Base-by-base conservation (phyloP, 92 coral and sea anemone species). In the Bergia puertoricense region DNA sequence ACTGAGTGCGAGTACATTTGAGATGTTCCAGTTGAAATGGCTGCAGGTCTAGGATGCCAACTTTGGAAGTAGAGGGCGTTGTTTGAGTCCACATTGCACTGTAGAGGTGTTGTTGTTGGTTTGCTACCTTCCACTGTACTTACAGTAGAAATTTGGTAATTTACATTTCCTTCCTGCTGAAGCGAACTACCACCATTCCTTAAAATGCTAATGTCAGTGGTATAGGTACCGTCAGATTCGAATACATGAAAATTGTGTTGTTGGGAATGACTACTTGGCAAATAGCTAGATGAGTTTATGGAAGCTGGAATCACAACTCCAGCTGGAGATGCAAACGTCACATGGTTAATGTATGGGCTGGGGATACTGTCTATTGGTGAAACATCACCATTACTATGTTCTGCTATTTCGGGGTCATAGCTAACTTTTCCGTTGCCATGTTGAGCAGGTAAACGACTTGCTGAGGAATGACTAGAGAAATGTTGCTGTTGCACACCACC, bases 1-100 rank as follows among this genome's bases (percentile, higher is more conserved):
- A 84, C 68, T 84, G 87, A 84, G 44, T 84, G 79, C 2, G 87
- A 72, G 48, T 84, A 84, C 77, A 71, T 45, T 51, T 20, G 68
- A 2, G 79, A 69, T 23, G 87, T 2, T 37, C 87, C 78, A 45
- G 79, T 18, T 69, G 87, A 45, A 36, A 20, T 39, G 10, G 42
- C 65, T 22, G 45, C 41, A 37, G 87, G 30, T 69, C 79, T 45
- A 15, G 87, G 87, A 71, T n/a, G 66, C 87, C 87, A 84, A 42
- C 16, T 46, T 7, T 69, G 79, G 39, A 73, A 84, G 59, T 84
- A 71, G 8, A 84, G 45, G 30, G 79, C 87, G 45, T 84, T 84
- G 67, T 69, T 84, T 16, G 79, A 40, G 4, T 18, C 30, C 38
- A 40, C 80, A 76, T 16, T 76, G 80, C 15, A 76, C 5, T 76